phyloP scores from a whole-genome alignment of 2,113 vertebrate genomes.

The Puntigrus tetrazona region DNA sequence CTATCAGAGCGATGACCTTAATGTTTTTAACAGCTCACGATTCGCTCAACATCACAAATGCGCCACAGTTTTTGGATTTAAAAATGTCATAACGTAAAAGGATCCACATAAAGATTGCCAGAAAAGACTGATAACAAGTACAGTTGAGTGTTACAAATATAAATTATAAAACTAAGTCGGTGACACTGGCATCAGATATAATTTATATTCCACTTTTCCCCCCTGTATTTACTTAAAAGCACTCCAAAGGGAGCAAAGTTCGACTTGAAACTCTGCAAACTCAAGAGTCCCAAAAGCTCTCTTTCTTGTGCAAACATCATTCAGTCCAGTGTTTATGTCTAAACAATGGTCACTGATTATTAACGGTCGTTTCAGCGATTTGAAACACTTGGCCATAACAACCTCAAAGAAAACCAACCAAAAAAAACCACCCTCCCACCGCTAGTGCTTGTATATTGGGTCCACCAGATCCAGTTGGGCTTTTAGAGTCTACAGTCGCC shows the following conservation, averaged over 20 bases:
- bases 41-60: background rate
- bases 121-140: conserved; percentile 17
- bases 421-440: background rate
- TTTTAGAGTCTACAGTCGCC: background rate
- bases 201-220: conserved; percentile 10
- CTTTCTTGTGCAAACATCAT: conserved; percentile 34
- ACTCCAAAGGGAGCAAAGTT: conserved; percentile 32
- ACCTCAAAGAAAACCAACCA: background rate
- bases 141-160: conserved; percentile 43
- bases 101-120: conserved; percentile 4
- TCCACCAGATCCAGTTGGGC: background rate
- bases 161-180: conserved; percentile 51
- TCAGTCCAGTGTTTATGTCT: conserved; percentile 21
- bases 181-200: conserved; percentile 49
- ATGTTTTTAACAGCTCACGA: background rate
- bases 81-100: conserved; percentile 32
- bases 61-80: background rate
- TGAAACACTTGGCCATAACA: conserved; percentile 19
- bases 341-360: conserved; percentile 11
- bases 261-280: conserved; percentile 41
- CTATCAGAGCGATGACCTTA: background rate
- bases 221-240: conserved; percentile 40
- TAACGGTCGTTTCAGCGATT: background rate
- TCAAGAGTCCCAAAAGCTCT: conserved; percentile 5
- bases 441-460: background rate